A percentile compares a stretch with the other conserved stretches of the same genome.
Evolutionary conservation across 1,140 invertebrate species (phyloP).

Genomic region (Diachasmimorpha longicaudata): DNA sequence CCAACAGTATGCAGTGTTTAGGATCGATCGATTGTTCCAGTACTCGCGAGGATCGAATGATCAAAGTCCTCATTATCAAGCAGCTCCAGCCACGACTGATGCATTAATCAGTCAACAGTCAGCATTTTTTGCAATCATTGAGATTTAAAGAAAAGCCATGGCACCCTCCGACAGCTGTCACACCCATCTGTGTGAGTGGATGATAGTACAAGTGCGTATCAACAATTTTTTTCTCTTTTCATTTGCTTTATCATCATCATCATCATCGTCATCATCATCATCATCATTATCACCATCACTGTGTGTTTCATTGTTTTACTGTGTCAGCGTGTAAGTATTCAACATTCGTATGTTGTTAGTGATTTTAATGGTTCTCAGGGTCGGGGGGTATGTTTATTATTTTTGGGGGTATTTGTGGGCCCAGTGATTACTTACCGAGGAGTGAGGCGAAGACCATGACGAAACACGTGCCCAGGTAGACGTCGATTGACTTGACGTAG

Average conservation of each 20-base stretch:
- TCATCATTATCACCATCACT: neutral
- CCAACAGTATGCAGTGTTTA: conserved; percentile 37
- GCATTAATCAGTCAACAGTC: neutral
- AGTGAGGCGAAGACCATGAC: conserved; percentile 96
- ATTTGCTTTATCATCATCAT: no score
- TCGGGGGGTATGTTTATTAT: neutral
- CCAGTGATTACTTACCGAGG: conserved; percentile 74
- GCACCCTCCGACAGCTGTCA: neutral
- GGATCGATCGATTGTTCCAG: conserved; percentile 35
- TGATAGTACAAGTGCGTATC: conserved; percentile 8
- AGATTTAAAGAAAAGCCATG: conserved; percentile 6
- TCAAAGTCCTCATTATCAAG: neutral
- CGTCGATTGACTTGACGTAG: conserved; percentile 98
- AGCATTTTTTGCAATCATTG: conserved; percentile 3
- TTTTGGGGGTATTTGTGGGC: neutral
- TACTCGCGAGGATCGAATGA: conserved; percentile 13
- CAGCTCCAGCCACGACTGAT: conserved; percentile 31
- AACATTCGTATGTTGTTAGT: neutral
- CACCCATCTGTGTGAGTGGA: conserved; percentile 29
- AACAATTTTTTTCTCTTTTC: neutral
- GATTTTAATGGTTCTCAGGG: neutral
- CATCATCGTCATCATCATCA: no score
- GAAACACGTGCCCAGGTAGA: conserved; percentile 97
- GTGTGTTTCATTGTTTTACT: neutral
- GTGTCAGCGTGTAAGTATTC: neutral